These are phyloP conservation scores for Manduca sexta DNA, from an alignment of 1,140 invertebrate genomes.

Conservation along the genomic window DNA sequence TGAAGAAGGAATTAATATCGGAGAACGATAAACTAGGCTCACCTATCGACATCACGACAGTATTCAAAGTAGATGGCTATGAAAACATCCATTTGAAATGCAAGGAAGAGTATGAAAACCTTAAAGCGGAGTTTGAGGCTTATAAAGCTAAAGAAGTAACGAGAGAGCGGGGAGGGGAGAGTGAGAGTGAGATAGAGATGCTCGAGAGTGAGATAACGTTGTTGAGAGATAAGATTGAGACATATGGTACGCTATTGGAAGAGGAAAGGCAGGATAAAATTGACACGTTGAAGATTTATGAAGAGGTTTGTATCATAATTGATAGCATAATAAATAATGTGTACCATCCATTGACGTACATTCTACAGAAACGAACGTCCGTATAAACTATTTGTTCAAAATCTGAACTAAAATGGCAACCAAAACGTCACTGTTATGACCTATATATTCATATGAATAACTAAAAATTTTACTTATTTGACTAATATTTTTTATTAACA, in stretches of 20 bases:
- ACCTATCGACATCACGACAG: conserved; percentile 70
- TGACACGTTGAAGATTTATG: conserved; percentile 75
- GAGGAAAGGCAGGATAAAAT: conserved; percentile 77
- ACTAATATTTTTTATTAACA: too few relatives aligned
- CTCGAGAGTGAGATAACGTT: conserved; percentile 76
- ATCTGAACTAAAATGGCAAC: too few relatives aligned
- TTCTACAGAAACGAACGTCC: too few relatives aligned
- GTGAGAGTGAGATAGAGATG: conserved; percentile 62
- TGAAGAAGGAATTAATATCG: conserved; percentile 72
- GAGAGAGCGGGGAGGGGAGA: conserved; percentile 28
- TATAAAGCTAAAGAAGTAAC: conserved; percentile 39
- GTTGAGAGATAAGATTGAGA: conserved; percentile 76
- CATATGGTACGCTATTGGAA: conserved; percentile 42
- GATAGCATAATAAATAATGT: too few relatives aligned
- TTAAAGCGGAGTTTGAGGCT: conserved; percentile 53
- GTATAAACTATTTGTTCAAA: too few relatives aligned
- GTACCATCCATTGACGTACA: too few relatives aligned
- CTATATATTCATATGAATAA: too few relatives aligned
- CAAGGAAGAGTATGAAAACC: conserved; percentile 58
- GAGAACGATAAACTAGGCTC: conserved; percentile 73
- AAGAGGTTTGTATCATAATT: conserved; percentile 59
- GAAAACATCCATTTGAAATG: conserved; percentile 57
- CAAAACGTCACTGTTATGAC: too few relatives aligned
- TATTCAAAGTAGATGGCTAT: conserved; percentile 66
- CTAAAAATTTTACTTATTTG: too few relatives aligned